Evolutionary conservation across 2,797 vertebrate genomes (phyloP), one percentile per base, ranked within the genome.

Genomic region (Phrynocephalus guinanensis): DNA sequence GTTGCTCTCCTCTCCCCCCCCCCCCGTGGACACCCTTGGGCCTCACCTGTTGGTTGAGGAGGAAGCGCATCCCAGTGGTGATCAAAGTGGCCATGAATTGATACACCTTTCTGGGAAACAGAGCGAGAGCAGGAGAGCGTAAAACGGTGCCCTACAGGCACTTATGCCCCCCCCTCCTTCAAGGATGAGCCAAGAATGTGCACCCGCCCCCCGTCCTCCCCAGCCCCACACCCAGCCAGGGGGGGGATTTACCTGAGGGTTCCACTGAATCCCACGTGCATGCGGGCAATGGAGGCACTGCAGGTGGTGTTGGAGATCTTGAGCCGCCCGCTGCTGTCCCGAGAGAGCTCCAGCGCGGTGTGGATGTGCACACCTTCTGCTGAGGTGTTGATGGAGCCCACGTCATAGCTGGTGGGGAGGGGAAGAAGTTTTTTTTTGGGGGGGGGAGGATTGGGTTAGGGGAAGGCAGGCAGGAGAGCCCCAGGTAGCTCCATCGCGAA

Each of bases 261-360:
- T 60, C 99, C 98, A 0, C 96, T 97, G 92, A 99, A 99, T 86
- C 96, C 96, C 0, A 97, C 97, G 0, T 88, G 97, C 98, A 99
- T 98, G 87, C 91, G 98, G 82, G 90, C 85, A 24, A 99, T 97
- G 48, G 95, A 97, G 7, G 99, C 98, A 0, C 97, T 94, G 82
- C 99, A 99, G 92, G 95, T 97, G 91, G 98, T 95, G 86, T 98
- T 98, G 63, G 97, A 97, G 92, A 99, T 98, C 96, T 98, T 98
- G 85, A 98, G 96, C 48, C 98, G 97, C 7, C 99, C 99, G 0
- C 90, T 84, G 0, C 94, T 2, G 0, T 98, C 98, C 91, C 96
- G 96, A 89, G 97, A 95, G 87, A 99, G 91, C 80, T 94, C 95
- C 84, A 99, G 93, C 8, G 93, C 96, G 0, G 98, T 98, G 95